Base-by-base conservation (phyloP, 2,797 vertebrate genomes). In the Hippocampus kuda region DNA sequence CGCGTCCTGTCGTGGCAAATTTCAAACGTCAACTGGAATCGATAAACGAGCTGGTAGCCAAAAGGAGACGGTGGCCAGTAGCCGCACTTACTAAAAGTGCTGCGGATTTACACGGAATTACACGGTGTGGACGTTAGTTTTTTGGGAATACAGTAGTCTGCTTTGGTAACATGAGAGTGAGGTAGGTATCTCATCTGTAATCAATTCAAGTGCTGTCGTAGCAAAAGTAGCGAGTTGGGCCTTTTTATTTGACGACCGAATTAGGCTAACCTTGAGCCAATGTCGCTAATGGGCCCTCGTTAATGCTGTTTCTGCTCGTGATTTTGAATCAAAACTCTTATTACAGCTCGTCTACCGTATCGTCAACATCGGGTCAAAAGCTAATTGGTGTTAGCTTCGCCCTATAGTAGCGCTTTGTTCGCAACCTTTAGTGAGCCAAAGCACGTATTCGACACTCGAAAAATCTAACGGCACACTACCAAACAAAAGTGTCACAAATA, bases 131-230 rank as follows among this genome's bases (percentile, higher is more conserved):
- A 0, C 1, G 62, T 4, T 7, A 22, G 20, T 68, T 61, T 60
- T 60, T 70, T 49, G 49, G 24, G 1, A 38, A 66, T 4, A n/a
- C n/a, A n/a, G n/a, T n/a, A 69, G 13, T 68, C 41, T 63, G 61
- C 26, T 54, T 44, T 34, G 80, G 64, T 53, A 84, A 70, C 16
- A 92, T 92, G 91, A 86, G 91, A 85, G 84, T 83, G 56, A 92
- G 91, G 91, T 92, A 65, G 75, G 81, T 81, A 68, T 38, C 54
- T 26, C 7, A 42, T 46, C 26, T 22, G 26, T 51, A 16, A 20
- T 68, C 3, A 24, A 18, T 20, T 4, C 56, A 44, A 65, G 15
- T 26, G 4, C 9, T 26, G 3, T 20, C 22, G 9, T 44, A 7
- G 24, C 62, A 15, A 24, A 54, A 24, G 2, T 44, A 26, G 62